phyloP scores from a whole-genome alignment of 1,140 invertebrate species.

The Heliconius congener region DNA sequence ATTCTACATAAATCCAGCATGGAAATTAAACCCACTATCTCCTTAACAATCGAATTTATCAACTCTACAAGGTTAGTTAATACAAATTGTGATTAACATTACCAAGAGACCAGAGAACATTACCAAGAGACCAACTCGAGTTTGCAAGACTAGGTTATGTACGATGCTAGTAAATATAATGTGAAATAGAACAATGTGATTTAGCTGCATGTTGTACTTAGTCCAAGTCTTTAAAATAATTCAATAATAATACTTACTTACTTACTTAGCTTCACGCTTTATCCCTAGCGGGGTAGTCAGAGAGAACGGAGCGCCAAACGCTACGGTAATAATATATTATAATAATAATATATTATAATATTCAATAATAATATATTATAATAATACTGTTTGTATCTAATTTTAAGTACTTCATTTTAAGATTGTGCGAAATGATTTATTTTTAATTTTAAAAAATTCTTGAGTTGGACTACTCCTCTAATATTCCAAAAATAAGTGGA shows the following conservation, averaged over 20 bases:
- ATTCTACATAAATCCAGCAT: too few relatives aligned
- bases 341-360: too few relatives aligned
- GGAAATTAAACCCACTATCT: background rate
- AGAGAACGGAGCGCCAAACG: too few relatives aligned
- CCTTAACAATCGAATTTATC: background rate
- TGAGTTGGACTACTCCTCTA: too few relatives aligned
- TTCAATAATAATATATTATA: background rate
- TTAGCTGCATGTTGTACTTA: background rate
- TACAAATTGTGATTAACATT: slow-evolving; percentile 4
- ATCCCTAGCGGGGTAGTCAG: too few relatives aligned
- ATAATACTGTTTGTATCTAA: background rate
- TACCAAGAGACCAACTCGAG: slow-evolving; percentile 18
- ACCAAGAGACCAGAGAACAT: slow-evolving; percentile 7
- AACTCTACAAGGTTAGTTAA: background rate
- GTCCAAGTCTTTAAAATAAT: background rate
- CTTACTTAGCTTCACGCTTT: too few relatives aligned
- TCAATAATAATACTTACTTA: background rate
- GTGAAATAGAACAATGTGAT: slow-evolving; percentile 23
- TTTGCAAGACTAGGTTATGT: slow-evolving; percentile 11
- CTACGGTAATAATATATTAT: too few relatives aligned
- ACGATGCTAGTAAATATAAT: slow-evolving; percentile 8
- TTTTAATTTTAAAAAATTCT: too few relatives aligned
- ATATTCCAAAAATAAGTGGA: too few relatives aligned
- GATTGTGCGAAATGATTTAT: too few relatives aligned
- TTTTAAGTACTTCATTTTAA: too few relatives aligned